phyloP scores from a whole-genome alignment of 2,797 vertebrate species.

The Momotus momota region DNA sequence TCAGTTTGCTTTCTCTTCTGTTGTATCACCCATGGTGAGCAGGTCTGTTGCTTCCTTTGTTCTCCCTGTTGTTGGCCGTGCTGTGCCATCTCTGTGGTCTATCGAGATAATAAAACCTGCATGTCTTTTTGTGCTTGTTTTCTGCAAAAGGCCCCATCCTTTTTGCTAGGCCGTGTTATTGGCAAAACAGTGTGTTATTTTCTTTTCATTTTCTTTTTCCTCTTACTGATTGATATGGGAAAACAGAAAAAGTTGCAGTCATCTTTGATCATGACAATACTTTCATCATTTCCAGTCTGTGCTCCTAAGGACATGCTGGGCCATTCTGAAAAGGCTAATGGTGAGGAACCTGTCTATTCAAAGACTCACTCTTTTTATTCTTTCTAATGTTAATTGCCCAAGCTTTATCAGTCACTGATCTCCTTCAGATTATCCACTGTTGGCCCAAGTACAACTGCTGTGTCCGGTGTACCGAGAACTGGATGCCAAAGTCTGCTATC shows the following conservation, averaged over 20 bases:
- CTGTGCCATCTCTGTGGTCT: no score
- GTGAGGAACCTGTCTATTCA: neutral
- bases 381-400: neutral
- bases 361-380: neutral
- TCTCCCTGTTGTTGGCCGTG: no score
- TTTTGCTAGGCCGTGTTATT: no score
- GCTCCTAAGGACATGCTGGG: neutral
- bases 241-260: neutral
- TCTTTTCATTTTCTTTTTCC: neutral
- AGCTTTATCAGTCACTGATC: neutral
- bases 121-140: no score
- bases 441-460: neutral
- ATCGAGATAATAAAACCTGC: no score
- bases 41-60: no score
- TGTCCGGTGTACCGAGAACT: neutral
- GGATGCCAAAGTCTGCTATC: neutral
- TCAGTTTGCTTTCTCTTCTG: no score
- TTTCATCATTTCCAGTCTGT: neutral
- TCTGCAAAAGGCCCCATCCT: no score
- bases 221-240: neutral
- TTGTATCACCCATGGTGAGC: no score
- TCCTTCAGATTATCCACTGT: neutral
- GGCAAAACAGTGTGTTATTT: neutral
- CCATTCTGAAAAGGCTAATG: neutral
- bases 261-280: neutral